phyloP scores from a whole-genome alignment of 2,888 invertebrate species.

The Sceliomorpha sp. region DNA sequence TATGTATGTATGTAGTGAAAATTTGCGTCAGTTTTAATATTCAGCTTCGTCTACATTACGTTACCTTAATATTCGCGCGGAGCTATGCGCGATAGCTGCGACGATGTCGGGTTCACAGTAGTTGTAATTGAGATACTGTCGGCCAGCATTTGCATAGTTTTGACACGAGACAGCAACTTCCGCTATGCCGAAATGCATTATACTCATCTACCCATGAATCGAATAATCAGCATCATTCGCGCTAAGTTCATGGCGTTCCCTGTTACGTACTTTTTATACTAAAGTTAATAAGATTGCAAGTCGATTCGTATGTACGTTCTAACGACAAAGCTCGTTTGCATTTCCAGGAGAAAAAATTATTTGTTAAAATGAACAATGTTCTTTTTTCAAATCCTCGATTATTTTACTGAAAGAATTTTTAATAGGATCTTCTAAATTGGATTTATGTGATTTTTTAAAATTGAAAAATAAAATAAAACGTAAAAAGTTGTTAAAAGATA shows the following conservation, averaged over 20 bases:
- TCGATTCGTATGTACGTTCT: conserved; percentile 21
- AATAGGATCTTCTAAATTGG: too few species aligned
- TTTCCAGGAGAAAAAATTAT: neutral
- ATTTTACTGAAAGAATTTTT: too few species aligned
- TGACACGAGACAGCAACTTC: conserved; percentile 52
- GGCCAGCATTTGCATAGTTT: conserved; percentile 52
- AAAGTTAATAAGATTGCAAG: conserved; percentile 39
- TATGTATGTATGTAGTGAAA: conserved; percentile 21
- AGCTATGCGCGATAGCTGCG: conserved; percentile 36
- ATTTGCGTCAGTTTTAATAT: conserved; percentile 52
- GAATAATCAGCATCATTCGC: conserved; percentile 53
- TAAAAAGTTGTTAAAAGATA: too few species aligned
- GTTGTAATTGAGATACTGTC: conserved; percentile 55
- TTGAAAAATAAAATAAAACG: too few species aligned
- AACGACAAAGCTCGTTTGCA: conserved; percentile 28
- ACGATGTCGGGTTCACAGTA: conserved; percentile 41
- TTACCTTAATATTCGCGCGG: conserved; percentile 43
- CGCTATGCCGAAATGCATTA: conserved; percentile 51
- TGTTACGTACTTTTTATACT: conserved; percentile 43
- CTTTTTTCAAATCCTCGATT: too few species aligned
- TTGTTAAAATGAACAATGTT: too few species aligned
- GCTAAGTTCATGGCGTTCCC: conserved; percentile 42
- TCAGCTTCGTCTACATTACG: conserved; percentile 46
- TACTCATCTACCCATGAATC: conserved; percentile 52
- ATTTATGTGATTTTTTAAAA: too few species aligned